A percentile compares a stretch with the other conserved stretches of the same genome.
phyloP scores from a whole-genome alignment of 1,140 invertebrate genomes.

The Lucilia sericata region DNA sequence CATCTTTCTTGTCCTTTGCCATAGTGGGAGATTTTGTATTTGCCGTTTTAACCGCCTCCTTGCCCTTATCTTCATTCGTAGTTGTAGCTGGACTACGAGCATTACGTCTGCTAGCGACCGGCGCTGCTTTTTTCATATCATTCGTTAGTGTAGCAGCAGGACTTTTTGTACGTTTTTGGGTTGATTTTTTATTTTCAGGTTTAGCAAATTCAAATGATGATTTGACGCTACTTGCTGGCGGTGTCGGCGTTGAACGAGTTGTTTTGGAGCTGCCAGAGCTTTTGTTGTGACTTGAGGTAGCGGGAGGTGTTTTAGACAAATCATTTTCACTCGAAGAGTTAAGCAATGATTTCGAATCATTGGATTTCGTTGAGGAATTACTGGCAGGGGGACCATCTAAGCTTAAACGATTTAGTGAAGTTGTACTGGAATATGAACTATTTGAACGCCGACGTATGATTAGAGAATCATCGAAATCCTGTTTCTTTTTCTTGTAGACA shows the following conservation, averaged over 20 bases:
- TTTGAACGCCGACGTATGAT: constrained; percentile 85
- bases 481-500: constrained; percentile 70
- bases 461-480: constrained; percentile 76
- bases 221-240: constrained; percentile 33
- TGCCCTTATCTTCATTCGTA: constrained; percentile 54
- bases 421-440: constrained; percentile 83
- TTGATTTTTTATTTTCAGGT: constrained; percentile 59
- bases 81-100: constrained; percentile 28
- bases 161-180: constrained; percentile 44
- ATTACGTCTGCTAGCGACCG: background rate
- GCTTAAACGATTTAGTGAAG: constrained; percentile 69
- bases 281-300: constrained; percentile 39
- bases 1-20: constrained; percentile 69
- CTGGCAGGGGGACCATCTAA: constrained; percentile 50
- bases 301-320: constrained; percentile 15
- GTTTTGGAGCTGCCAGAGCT: constrained; percentile 53
- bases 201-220: constrained; percentile 58
- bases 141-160: constrained; percentile 51
- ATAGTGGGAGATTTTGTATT: background rate
- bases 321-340: constrained; percentile 32
- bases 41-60: background rate
- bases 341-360: constrained; percentile 22
- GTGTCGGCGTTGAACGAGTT: constrained; percentile 41
- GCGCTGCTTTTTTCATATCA: constrained; percentile 54
- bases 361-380: constrained; percentile 25